Evolutionary conservation across 2,888 invertebrate species (phyloP), one percentile per base, ranked within the genome.

Genomic region (Parnassius smintheus): DNA sequence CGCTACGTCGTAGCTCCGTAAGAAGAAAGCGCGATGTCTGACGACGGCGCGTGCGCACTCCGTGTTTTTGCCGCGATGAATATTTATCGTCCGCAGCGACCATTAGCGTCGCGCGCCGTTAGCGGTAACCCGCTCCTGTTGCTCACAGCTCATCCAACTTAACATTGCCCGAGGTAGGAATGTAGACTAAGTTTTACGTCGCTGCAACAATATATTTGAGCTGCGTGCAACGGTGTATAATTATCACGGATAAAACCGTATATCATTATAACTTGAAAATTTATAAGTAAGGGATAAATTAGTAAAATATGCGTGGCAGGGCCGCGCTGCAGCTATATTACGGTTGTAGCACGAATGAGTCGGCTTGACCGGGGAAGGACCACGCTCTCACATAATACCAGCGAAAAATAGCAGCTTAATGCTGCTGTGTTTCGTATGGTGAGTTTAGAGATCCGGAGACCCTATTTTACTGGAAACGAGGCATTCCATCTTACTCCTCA

Each of bases 61-160:
- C 81, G 76, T 84, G 87, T 90, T 90, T 91, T 90, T 89, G 85
- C 88, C 75, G 76, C 86, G 84, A 89, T 91, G 88, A 91, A 91
- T 91, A 91, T 90, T 91, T 89, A 91, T 89, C 86, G 83, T 66
- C 77, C 72, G 76, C 80, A 67, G 70, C 71, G 68, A 69, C 77
- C 76, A 78, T 77, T 78, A 78, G 74, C 70, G 71, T 53, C 56
- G 70, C 62, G 13, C 8, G 49, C 68, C 66, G 66, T 71, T 74
- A 76, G 75, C 75, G 73, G 75, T 75, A 76, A 76, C 75, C 73
- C 67, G 72, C 66, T 68, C 75, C 73, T 78, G 72, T 74, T 75
- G 72, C 71, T 65, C 70, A 73, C 67, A 74, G 75, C 70, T 70
- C 70, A 59, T 70, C 67, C 70, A 68, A 54, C 54, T 18, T 58